phyloP scores from a whole-genome alignment of 2,888 invertebrate genomes.

The Digitonthophagus gazella region DNA sequence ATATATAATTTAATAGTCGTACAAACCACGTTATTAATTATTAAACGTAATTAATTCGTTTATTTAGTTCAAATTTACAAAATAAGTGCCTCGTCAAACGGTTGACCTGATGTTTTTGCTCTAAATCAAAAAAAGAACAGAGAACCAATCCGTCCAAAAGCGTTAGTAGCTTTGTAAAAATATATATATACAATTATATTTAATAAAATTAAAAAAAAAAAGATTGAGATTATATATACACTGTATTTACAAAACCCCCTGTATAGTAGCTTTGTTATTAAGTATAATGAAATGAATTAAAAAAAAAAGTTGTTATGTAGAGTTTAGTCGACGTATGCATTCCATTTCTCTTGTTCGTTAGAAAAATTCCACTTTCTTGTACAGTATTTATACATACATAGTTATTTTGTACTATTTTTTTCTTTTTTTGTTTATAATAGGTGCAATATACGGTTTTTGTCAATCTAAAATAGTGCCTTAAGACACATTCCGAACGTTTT shows the following conservation, averaged over 20 bases:
- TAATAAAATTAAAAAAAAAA: constrained; percentile 25
- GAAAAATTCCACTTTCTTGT: constrained; percentile 16
- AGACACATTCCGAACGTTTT: constrained; percentile 19
- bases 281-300: no score
- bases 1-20: neutral
- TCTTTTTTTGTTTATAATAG: constrained; percentile 18
- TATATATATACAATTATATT: constrained; percentile 25
- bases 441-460: constrained; percentile 25
- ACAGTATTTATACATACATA: constrained; percentile 20
- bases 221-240: constrained; percentile 24
- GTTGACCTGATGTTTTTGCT: constrained; percentile 29
- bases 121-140: constrained; percentile 22
- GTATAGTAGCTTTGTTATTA: constrained; percentile 25
- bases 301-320: constrained; percentile 23
- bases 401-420: constrained; percentile 10
- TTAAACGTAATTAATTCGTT: constrained; percentile 2
- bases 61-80: constrained; percentile 16
- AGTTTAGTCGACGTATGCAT: constrained; percentile 18
- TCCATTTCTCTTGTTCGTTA: constrained; percentile 16
- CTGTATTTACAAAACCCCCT: constrained; percentile 19
- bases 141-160: constrained; percentile 26
- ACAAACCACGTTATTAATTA: constrained; percentile 4
- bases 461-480: constrained; percentile 25
- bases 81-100: constrained; percentile 28
- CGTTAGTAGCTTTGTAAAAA: constrained; percentile 13